Percentiles rank a stretch among this genome's conserved stretches.
Evolutionary conservation across 2,797 vertebrate species (phyloP).

Genomic region (Iguana delicatissima): DNA sequence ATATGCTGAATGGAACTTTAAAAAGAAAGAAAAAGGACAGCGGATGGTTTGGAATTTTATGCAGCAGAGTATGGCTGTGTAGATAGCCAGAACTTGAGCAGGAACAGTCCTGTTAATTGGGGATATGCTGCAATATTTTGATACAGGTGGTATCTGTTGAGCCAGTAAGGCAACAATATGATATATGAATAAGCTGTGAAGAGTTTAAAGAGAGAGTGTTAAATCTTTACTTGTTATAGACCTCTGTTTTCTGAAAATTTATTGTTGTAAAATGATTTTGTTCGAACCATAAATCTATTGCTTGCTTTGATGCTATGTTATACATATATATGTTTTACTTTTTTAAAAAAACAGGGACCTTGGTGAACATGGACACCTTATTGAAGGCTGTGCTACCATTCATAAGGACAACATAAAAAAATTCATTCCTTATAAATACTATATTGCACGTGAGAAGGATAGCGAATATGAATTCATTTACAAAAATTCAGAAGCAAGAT

Average conservation of each 20-base stretch:
- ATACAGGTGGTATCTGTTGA: background rate
- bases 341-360: slow-evolving; percentile 85
- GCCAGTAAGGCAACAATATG: background rate
- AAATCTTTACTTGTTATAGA: too few relatives aligned
- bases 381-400: slow-evolving; percentile 80
- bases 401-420: slow-evolving; percentile 42
- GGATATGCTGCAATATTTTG: background rate
- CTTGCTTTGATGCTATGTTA: background rate
- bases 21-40: background rate
- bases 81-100: background rate
- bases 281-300: background rate
- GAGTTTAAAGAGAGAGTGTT: background rate
- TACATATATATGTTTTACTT: background rate
- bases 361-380: slow-evolving; percentile 81
- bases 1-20: background rate
- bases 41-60: background rate
- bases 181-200: background rate
- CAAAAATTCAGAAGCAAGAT: fast-evolving
- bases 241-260: background rate
- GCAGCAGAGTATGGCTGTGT: background rate
- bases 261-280: background rate
- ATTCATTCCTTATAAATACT: slow-evolving; percentile 90
- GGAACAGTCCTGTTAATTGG: background rate
- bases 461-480: slow-evolving; percentile 86
- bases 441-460: slow-evolving; percentile 59